A percentile compares a stretch with the other conserved stretches of the same genome.
Conservation (phyloP, 2,888 invertebrate genomes). For the Lasioglossum marginatum region DNA sequence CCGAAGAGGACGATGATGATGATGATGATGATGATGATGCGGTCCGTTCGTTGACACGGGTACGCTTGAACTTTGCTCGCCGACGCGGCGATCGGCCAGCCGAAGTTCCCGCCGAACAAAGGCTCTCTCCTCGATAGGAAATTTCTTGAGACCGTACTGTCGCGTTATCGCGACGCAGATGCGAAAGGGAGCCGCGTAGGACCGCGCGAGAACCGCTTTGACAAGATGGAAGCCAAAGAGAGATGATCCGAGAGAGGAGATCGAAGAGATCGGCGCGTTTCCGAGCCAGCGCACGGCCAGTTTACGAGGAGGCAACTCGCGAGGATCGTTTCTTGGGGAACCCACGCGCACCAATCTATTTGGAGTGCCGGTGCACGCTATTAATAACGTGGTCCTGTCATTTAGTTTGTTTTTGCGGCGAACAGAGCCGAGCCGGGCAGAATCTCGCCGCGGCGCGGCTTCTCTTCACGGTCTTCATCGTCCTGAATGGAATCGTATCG, state of each 20-base stretch:
- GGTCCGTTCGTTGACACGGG: slow-evolving; percentile 64
- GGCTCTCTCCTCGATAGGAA: not conserved
- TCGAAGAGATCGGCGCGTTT: not conserved
- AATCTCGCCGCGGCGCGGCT: slow-evolving; percentile 57
- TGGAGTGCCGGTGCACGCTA: slow-evolving; percentile 47
- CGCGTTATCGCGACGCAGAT: no score
- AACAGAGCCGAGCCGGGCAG: slow-evolving; percentile 32
- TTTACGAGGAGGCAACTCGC: slow-evolving; percentile 26
- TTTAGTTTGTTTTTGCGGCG: slow-evolving; percentile 53
- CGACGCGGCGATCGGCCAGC: not conserved
- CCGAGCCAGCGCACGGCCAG: slow-evolving; percentile 15
- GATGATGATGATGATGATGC: slow-evolving; percentile 22
- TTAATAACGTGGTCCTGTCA: slow-evolving; percentile 53
- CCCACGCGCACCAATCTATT: slow-evolving; percentile 37
- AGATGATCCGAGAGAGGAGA: not conserved
- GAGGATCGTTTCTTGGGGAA: slow-evolving; percentile 44
- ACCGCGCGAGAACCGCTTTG: not conserved
- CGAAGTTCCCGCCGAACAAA: not conserved
- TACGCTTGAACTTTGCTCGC: slow-evolving; percentile 27
- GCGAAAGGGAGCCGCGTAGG: not conserved
- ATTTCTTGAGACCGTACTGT: not conserved
- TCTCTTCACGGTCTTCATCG: slow-evolving; percentile 63
- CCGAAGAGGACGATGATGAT: slow-evolving; percentile 11
- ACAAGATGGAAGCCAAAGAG: slow-evolving; percentile 11
- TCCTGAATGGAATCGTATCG: slow-evolving; percentile 70